Conservation (phyloP, 2,888 invertebrate genomes). For the Gerosis bhagava region DNA sequence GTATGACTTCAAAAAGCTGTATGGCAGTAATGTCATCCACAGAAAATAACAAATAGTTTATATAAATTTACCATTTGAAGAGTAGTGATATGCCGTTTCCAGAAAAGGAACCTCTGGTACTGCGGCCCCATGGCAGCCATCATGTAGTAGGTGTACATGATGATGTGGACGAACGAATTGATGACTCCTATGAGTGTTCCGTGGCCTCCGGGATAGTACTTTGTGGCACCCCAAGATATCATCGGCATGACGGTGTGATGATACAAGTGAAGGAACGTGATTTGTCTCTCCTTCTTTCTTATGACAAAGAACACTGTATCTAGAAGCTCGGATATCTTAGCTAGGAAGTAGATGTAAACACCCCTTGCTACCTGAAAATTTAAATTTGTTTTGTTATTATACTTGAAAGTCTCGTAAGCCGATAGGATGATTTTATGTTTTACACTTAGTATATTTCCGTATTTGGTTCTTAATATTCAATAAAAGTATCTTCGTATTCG, state of each 20-base stretch:
- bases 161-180: slow-evolving; percentile 96
- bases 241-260: slow-evolving; percentile 98
- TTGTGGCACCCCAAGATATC: slow-evolving; percentile 96
- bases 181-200: slow-evolving; percentile 95
- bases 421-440: too few relatives aligned
- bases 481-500: too few relatives aligned
- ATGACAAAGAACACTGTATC: slow-evolving; percentile 97
- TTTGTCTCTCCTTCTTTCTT: slow-evolving; percentile 94
- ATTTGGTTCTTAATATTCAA: too few relatives aligned
- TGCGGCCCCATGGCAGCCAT: slow-evolving; percentile 94
- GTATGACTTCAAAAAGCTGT: too few relatives aligned
- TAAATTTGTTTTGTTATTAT: too few relatives aligned
- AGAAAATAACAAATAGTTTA: too few relatives aligned
- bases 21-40: too few relatives aligned
- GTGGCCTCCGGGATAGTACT: slow-evolving; percentile 94
- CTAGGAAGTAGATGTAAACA: slow-evolving; percentile 93
- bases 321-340: slow-evolving; percentile 94
- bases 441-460: too few relatives aligned
- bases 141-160: slow-evolving; percentile 97
- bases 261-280: slow-evolving; percentile 95
- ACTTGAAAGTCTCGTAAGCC: too few relatives aligned
- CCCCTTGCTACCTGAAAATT: slow-evolving; percentile 84
- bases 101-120: slow-evolving; percentile 94
- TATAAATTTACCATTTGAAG: slow-evolving; percentile 96
- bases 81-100: slow-evolving; percentile 96